Evolutionary conservation across 2,888 invertebrate species (phyloP), one percentile per base, ranked within the genome.

Genomic region (Philereme vetulata): DNA sequence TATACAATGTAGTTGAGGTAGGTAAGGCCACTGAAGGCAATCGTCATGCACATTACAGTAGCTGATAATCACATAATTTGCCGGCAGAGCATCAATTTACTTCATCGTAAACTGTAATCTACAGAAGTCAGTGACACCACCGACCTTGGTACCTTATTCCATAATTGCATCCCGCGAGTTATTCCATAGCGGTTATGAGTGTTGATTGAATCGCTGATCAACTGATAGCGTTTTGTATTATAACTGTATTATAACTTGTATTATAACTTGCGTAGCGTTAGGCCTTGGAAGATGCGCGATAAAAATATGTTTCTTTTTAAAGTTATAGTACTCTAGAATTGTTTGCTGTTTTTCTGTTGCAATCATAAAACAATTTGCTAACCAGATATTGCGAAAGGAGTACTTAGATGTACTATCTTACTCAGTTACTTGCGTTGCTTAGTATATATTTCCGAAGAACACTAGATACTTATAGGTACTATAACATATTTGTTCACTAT

Each of bases 101-200:
- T 55, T 38, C 4, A 38, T 6, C 8, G 33, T 53, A 46, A 45
- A 46, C 32, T 53, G 8, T 35, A 44, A 10, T 38, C 4, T 48
- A 4, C 44, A 67, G 51, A 54, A 71, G 66, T 67, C 70, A 76
- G 75, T 78, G 76, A 75, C 66, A 58, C 63, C 43, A 57, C 40
- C 72, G 84, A 77, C 88, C 88, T 88, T 88, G 86, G 72, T 70
- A 73, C 70, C 69, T 70, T 80, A 81, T 78, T 21, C 78, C 75
- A 77, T 80, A 79, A 83, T 79, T 77, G 71, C 77, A 75, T 84
- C 86, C 80, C 85, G 82, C 80, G 84, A 78, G 81, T 72, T 72
- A 77, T 80, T 78, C 74, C 72, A 72, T 62, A 60, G 66, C 61
- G 62, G 61, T 60, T 63, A 63, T 70, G 62, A 62, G 54, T n/a